Conservation (phyloP, 2,888 invertebrate species). For the Liodrosophila aerea region DNA sequence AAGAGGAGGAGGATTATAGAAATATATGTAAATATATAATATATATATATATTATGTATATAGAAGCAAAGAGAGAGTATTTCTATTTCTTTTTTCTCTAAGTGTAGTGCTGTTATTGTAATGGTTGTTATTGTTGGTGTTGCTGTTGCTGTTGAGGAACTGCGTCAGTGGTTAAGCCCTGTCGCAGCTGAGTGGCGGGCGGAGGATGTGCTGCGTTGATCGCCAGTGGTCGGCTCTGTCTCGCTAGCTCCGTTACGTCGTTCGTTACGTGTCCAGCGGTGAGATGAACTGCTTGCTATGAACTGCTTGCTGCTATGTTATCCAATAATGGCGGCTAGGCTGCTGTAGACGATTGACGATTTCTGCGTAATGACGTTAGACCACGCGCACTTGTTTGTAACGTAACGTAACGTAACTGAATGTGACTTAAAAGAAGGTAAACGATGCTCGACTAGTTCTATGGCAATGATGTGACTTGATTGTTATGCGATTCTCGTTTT, state of each 20-base stretch:
- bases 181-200: constrained; percentile 76
- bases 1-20: constrained; percentile 68
- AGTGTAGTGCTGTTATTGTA: constrained; percentile 47
- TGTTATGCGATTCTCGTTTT: constrained; percentile 21
- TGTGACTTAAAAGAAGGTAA: constrained; percentile 1
- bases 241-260: constrained; percentile 73
- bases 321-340: constrained; percentile 19
- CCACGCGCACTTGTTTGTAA: constrained; percentile 56
- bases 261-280: constrained; percentile 33
- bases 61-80: constrained; percentile 35
- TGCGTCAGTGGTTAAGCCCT: constrained; percentile 66
- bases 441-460: constrained; percentile 20
- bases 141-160: constrained; percentile 38
- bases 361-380: constrained; percentile 55
- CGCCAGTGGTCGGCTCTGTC: constrained; percentile 70
- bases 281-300: constrained; percentile 8
- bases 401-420: constrained; percentile 15
- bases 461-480: constrained; percentile 42
- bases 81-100: constrained; percentile 16
- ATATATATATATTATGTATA: constrained; percentile 35
- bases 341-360: constrained; percentile 33
- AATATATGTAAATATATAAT: constrained; percentile 40
- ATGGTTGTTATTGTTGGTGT: constrained; percentile 16
- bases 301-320: constrained; percentile 14
- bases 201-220: constrained; percentile 76